phyloP scores from a whole-genome alignment of 2,797 vertebrate genomes.

The Etheostoma nigrum region DNA sequence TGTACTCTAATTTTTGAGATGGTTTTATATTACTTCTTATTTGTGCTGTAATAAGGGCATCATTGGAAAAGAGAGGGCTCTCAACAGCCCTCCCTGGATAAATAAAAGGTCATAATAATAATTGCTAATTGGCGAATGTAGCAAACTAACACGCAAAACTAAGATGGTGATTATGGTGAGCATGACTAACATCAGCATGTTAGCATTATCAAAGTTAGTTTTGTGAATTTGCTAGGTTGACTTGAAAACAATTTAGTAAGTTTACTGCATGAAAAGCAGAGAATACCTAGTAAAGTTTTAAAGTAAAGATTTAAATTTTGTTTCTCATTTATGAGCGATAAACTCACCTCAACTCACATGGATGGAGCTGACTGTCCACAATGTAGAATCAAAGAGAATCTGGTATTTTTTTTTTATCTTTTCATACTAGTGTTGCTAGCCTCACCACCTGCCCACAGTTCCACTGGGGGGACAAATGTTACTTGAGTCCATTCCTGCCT shows the following conservation, averaged over 20 bases:
- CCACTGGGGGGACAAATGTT: conserved; percentile 17
- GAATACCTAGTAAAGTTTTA: no score
- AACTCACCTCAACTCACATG: background rate
- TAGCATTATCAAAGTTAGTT: background rate
- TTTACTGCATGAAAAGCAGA: background rate
- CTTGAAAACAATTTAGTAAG: background rate
- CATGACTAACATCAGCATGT: no score
- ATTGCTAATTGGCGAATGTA: no score
- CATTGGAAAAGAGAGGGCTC: no score
- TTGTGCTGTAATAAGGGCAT: no score
- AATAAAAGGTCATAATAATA: no score
- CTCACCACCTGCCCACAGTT: background rate
- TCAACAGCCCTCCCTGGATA: no score
- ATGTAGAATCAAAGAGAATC: background rate
- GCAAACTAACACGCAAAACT: no score
- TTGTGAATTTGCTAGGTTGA: background rate
- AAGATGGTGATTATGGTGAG: no score
- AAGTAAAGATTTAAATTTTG: background rate
- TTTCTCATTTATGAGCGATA: no score
- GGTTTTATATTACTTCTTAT: no score
- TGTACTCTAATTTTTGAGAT: no score
- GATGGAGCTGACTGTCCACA: background rate
- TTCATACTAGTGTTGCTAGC: background rate
- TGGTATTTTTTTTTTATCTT: background rate
- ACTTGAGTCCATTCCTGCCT: conserved; percentile 1